phyloP scores from a whole-genome alignment of 2,888 invertebrate genomes.

The Agonopterix subpropinquella region DNA sequence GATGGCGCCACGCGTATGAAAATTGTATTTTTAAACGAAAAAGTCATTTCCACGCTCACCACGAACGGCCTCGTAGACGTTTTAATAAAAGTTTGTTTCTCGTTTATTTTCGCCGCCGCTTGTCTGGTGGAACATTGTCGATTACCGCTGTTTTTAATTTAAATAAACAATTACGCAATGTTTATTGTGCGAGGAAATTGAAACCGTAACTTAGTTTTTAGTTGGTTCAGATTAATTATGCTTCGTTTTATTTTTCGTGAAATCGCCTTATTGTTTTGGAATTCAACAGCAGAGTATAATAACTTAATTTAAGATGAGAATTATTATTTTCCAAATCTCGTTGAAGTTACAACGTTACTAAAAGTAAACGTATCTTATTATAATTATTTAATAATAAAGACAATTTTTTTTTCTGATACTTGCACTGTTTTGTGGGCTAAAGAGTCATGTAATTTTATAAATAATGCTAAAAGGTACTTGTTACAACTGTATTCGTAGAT shows the following conservation, averaged over 20 bases:
- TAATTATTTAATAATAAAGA: too few species aligned
- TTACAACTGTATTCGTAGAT: too few species aligned
- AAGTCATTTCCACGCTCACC: conserved; percentile 31
- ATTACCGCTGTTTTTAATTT: conserved; percentile 39
- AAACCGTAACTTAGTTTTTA: too few species aligned
- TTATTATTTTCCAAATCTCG: not conserved
- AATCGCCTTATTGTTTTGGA: too few species aligned
- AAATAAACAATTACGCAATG: conserved; percentile 18
- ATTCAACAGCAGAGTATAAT: not conserved
- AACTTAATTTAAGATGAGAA: not conserved
- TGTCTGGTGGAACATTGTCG: conserved; percentile 28
- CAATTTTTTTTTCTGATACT: too few species aligned
- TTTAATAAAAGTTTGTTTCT: conserved; percentile 54
- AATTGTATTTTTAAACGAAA: not conserved
- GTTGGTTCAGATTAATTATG: too few species aligned
- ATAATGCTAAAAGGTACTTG: too few species aligned
- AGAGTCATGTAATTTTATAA: too few species aligned
- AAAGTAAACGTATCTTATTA: too few species aligned
- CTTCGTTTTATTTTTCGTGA: too few species aligned
- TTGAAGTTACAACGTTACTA: too few species aligned
- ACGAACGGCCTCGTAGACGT: conserved; percentile 38
- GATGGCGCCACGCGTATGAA: conserved; percentile 46
- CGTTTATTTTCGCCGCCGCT: conserved; percentile 47
- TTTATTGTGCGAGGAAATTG: not conserved
- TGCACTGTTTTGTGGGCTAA: too few species aligned